Base-by-base conservation (phyloP, 2,888 invertebrate genomes). In the Coenonympha arcania region DNA sequence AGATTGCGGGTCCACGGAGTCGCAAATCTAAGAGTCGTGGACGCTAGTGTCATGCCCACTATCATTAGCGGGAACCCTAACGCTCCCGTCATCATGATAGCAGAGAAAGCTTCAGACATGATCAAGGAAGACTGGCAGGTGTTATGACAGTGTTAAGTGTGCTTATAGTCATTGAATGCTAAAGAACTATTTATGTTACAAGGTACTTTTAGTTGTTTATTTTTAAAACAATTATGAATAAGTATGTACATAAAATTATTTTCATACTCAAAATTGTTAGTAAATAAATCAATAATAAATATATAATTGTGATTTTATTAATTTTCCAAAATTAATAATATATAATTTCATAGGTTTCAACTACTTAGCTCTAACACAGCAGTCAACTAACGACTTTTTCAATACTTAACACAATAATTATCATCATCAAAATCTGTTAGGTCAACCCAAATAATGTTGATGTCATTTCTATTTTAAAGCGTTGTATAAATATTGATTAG, bases 51-150 rank as follows among this genome's bases (percentile, higher is more conserved):
- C 44, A 95, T 96, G 95, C 95, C 95, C 0, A 91, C 89, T 1
- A 95, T 96, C 53, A 90, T 95, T 9, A 95, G 94, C 69, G 95
- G 95, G 0, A 95, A 96, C 79, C 95, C 95, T 0, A 95, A 95
- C 71, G 95, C 95, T 1, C 95, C 95, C 0, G 90, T 91, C 1
- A 94, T 96, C 36, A 95, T 95, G 94, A 95, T 96, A 44, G 96
- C 92, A 0, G 95, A 96, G 66, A 95, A 95, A 71, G 95, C 91
- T 0, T 91, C 95, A 5, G 95, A 96, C 69, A 90, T 96, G 89
- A 93, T 96, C 56, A 95, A 95, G 71, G 91, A 94, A 71, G 94
- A 95, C 75, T 95, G 94, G 94, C 88, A 89, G 44, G 80, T 78
- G 62, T 86, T 78, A 83, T 86, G 85, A 87, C 79, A 77, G 73